Evolutionary conservation across 2,797 vertebrate genomes (phyloP).

Genomic region (Arnoldichthys spilopterus): DNA sequence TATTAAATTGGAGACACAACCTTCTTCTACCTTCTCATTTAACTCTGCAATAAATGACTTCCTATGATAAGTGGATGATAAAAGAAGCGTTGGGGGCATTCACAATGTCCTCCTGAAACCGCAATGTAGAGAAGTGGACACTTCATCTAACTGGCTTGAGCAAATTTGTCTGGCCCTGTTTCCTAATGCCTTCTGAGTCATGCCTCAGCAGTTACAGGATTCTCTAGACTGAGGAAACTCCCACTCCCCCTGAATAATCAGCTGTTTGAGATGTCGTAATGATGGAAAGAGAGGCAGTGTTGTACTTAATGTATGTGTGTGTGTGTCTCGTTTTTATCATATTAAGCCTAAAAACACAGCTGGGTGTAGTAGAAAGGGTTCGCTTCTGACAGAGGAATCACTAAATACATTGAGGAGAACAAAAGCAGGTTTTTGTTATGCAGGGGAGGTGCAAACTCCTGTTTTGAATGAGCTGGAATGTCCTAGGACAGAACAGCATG

Average conservation of each 20-base stretch:
- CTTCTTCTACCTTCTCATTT: neutral
- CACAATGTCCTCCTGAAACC: neutral
- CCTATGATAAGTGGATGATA: neutral
- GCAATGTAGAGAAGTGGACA: neutral
- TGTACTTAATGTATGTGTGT: no score
- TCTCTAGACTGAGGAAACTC: neutral
- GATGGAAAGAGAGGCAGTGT: no score
- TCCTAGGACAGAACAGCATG: constrained; percentile 30
- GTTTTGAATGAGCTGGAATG: neutral
- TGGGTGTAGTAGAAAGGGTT: no score
- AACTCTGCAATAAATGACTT: neutral
- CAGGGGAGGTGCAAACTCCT: no score
- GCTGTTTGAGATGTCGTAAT: no score
- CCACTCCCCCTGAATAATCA: neutral
- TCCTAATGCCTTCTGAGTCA: neutral
- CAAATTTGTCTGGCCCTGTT: neutral
- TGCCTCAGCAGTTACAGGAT: neutral
- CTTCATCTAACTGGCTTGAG: neutral
- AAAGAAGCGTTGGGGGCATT: neutral
- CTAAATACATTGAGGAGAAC: no score
- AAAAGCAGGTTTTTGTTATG: no score
- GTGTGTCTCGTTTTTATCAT: no score
- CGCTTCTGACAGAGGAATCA: no score
- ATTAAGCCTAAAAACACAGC: no score
- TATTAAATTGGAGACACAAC: neutral